phyloP scores from a whole-genome alignment of 2,888 invertebrate genomes.

The Cryptosula pallasiana region DNA sequence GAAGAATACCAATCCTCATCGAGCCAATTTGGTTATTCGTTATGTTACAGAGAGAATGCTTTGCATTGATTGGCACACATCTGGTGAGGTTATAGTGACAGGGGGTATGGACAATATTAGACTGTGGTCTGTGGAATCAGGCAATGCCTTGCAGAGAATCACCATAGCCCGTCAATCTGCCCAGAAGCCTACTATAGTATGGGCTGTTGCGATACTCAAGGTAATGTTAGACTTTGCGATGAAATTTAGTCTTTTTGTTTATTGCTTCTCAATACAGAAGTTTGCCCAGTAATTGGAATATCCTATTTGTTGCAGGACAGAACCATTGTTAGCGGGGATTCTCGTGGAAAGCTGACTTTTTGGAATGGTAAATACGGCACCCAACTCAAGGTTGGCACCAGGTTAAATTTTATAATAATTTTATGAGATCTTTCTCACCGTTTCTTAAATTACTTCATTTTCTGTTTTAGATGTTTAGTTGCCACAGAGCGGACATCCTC shows the following conservation, averaged over 20 bases:
- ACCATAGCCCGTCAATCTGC: conserved; percentile 64
- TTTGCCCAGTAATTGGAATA: no score
- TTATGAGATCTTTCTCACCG: no score
- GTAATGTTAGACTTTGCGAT: no score
- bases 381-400: conserved; percentile 72
- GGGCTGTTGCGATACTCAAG: conserved; percentile 68
- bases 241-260: no score
- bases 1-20: no score
- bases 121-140: conserved; percentile 78
- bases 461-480: conserved; percentile 58
- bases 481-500: conserved; percentile 76
- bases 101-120: conserved; percentile 77
- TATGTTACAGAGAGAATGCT: conserved; percentile 62
- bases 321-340: conserved; percentile 81
- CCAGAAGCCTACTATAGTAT: conserved; percentile 71
- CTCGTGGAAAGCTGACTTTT: conserved; percentile 74
- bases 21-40: no score
- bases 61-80: conserved; percentile 76
- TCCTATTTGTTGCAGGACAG: conserved; percentile 59
- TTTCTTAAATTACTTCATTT: no score
- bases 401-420: no score
- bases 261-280: no score
- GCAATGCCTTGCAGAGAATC: conserved; percentile 78
- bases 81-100: conserved; percentile 68
- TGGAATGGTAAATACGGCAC: conserved; percentile 81